Evolutionary conservation across 92 coral and sea anemone species (phyloP), one percentile per base, ranked within the genome.

Genomic region (Bergia puertoricense): DNA sequence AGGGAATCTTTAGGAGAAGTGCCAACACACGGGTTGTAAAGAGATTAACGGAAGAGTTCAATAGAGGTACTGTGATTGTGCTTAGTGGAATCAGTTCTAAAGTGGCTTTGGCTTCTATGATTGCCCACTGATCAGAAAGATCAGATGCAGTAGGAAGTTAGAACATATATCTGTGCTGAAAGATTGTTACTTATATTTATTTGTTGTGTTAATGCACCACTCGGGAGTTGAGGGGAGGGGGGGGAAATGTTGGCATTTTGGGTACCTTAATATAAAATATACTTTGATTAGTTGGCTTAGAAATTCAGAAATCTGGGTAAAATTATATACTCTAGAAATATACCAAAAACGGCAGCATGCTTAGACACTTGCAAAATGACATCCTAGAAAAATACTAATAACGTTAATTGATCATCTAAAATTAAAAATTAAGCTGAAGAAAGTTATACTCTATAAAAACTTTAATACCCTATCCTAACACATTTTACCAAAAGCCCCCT

Each of bases 1-100:
- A 97, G 82, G 99, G 99, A 9, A 90, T 97, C 50, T 97, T 97
- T 90, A 81, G 99, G 85, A 91, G 99, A 89, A 95, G 98, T 81
- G 99, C 96, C 16, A 97, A 95, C 89, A 89, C 92, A 40, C 81
- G 91, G 56, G 88, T 92, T 40, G 98, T 97, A 4, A 97, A 90
- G 76, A 84, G 89, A 41, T 82, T 94, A 46, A 92, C 94, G 38
- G 92, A 88, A 59, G 84, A 82, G 90, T 97, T 97, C 85, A 92
- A 97, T 82, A 86, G 50, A 41, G 99, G 96, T 94, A 73, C 10
- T 41, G 22, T 15, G 48, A 8, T 36, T 86, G 73, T 10, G 59
- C 46, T 41, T 66, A 23, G 73, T 50, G 44, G 56, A 48, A 8
- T 48, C 54, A 6, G 9, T 1, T 48, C 54, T 48, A 8, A 48